phyloP scores from a whole-genome alignment of 2,797 vertebrate species.

The Rhynchotus rufescens region DNA sequence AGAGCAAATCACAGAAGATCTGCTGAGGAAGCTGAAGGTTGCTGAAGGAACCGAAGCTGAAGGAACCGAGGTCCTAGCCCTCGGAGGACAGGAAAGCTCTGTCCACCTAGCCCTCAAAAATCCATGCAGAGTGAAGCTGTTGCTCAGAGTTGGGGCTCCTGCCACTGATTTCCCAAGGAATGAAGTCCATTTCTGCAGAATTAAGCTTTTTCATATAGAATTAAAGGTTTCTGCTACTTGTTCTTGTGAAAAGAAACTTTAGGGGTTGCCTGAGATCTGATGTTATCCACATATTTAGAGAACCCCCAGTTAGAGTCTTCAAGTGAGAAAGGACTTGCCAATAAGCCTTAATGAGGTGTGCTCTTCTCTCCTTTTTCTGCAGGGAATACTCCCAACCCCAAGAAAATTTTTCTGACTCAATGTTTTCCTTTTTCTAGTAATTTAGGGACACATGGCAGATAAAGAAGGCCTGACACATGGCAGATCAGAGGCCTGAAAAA shows the following conservation, averaged over 20 bases:
- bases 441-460: background rate
- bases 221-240: background rate
- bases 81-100: background rate
- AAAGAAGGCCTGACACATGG: background rate
- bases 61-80: background rate
- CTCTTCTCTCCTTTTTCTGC: background rate
- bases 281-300: background rate
- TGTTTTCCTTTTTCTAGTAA: background rate
- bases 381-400: background rate
- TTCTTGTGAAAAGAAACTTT: background rate
- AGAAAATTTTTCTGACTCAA: background rate
- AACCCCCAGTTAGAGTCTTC: background rate
- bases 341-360: background rate
- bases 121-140: background rate
- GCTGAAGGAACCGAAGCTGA: too few relatives aligned
- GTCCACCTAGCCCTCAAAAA: background rate
- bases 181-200: background rate
- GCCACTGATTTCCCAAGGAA: background rate
- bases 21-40: background rate
- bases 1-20: background rate
- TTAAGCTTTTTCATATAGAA: background rate
- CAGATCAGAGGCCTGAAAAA: background rate
- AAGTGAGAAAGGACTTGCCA: background rate
- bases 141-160: background rate
- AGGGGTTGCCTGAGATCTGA: background rate